These are phyloP conservation scores for Nettapus auritus DNA, from an alignment of 2,113 vertebrate genomes.

Conservation along the genomic window DNA sequence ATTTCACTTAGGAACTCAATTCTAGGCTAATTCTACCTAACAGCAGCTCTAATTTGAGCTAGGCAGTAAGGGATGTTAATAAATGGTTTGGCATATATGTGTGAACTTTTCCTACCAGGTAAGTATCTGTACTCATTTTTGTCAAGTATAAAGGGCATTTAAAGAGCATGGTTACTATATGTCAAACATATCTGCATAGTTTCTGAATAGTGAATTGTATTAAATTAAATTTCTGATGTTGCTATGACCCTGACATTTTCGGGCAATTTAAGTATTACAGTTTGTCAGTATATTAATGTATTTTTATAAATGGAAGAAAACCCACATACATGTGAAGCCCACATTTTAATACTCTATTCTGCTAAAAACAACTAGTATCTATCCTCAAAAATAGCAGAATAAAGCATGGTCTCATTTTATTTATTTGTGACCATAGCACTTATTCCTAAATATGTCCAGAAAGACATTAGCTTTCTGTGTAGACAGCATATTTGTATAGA, in stretches of 20 bases:
- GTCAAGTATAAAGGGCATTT: constrained; percentile 51
- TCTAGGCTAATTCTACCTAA: constrained; percentile 14
- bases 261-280: not conserved
- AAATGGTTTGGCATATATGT: constrained; percentile 21
- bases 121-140: constrained; percentile 52
- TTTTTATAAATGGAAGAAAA: constrained; percentile 4
- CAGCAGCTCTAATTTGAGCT: not conserved
- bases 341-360: not conserved
- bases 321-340: not conserved
- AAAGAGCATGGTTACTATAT: constrained; percentile 52
- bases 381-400: not conserved
- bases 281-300: not conserved
- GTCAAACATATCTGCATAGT: constrained; percentile 48
- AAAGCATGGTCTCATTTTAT: not conserved
- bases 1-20: not conserved
- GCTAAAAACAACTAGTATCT: not conserved
- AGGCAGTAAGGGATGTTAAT: constrained; percentile 23
- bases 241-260: constrained; percentile 57
- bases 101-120: constrained; percentile 51
- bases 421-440: not conserved
- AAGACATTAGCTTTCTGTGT: not conserved
- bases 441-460: constrained; percentile 1
- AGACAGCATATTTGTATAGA: not conserved
- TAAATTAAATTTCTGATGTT: constrained; percentile 32
- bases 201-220: constrained; percentile 36